Conservation (phyloP, 2,888 invertebrate genomes). For the Artemia sinica region DNA sequence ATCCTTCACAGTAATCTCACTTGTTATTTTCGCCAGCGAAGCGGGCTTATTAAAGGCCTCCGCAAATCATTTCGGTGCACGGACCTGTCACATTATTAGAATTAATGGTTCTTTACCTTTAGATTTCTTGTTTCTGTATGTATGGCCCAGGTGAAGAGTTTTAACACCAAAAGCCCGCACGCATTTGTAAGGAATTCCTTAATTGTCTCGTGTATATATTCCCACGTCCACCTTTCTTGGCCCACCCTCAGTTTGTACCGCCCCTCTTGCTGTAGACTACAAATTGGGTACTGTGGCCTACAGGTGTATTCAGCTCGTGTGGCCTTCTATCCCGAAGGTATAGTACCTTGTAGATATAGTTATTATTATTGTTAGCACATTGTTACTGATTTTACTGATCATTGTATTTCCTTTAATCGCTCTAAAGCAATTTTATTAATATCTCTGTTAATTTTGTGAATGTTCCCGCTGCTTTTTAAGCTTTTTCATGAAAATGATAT, state of each 20-base stretch:
- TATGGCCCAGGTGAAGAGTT: conserved; percentile 11
- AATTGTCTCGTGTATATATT: background rate
- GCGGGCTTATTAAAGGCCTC: background rate
- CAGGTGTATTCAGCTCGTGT: background rate
- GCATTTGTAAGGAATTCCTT: conserved; percentile 11
- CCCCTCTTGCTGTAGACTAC: background rate
- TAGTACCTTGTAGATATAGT: no score
- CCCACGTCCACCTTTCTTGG: conserved; percentile 7
- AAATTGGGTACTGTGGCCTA: conserved; percentile 1
- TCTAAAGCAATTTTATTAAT: no score
- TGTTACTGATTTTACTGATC: no score
- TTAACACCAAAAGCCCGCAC: conserved; percentile 10
- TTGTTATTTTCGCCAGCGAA: conserved; percentile 7
- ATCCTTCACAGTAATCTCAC: conserved; percentile 10
- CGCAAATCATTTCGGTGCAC: conserved; percentile 11
- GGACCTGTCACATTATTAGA: conserved; percentile 13
- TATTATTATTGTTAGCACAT: no score
- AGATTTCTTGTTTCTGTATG: conserved; percentile 2
- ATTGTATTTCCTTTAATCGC: no score
- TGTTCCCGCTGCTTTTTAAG: no score
- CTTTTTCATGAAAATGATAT: no score
- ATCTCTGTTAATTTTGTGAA: no score
- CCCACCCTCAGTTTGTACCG: background rate
- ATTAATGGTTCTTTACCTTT: background rate
- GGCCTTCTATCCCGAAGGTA: background rate